Conservation (phyloP, 1,140 invertebrate genomes). For the Lepidostoma basale region DNA sequence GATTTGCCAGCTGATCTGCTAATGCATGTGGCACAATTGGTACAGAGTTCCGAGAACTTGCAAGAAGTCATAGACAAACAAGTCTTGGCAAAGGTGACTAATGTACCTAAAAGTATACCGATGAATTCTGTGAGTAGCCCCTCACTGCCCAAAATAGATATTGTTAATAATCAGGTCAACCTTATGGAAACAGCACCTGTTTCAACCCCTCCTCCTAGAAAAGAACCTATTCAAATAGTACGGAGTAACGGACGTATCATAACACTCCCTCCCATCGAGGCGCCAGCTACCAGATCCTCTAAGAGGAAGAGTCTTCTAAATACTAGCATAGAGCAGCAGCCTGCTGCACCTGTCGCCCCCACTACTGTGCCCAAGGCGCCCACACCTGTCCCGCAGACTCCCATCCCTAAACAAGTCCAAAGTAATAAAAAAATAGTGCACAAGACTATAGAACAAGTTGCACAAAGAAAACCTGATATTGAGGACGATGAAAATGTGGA, state of each 20-base stretch:
- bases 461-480: slow-evolving; percentile 4
- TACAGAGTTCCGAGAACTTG: slow-evolving; percentile 68
- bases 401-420: background rate
- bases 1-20: slow-evolving; percentile 69
- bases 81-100: slow-evolving; percentile 60
- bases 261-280: slow-evolving; percentile 77
- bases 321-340: background rate
- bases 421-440: slow-evolving; percentile 9
- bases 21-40: slow-evolving; percentile 70
- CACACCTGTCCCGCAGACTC: slow-evolving; percentile 1
- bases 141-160: slow-evolving; percentile 24
- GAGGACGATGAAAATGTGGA: slow-evolving; percentile 65
- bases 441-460: background rate
- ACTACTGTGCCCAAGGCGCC: slow-evolving; percentile 35
- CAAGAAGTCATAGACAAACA: slow-evolving; percentile 72
- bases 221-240: slow-evolving; percentile 72
- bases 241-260: slow-evolving; percentile 73
- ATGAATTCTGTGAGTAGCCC: background rate
- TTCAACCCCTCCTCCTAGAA: slow-evolving; percentile 37
- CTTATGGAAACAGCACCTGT: background rate
- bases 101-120: slow-evolving; percentile 46
- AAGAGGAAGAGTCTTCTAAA: slow-evolving; percentile 50
- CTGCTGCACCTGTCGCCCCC: background rate
- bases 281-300: slow-evolving; percentile 68
- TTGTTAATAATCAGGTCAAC: background rate